phyloP scores from a whole-genome alignment of 2,113 vertebrate species.

The Rhinoderma darwinii region DNA sequence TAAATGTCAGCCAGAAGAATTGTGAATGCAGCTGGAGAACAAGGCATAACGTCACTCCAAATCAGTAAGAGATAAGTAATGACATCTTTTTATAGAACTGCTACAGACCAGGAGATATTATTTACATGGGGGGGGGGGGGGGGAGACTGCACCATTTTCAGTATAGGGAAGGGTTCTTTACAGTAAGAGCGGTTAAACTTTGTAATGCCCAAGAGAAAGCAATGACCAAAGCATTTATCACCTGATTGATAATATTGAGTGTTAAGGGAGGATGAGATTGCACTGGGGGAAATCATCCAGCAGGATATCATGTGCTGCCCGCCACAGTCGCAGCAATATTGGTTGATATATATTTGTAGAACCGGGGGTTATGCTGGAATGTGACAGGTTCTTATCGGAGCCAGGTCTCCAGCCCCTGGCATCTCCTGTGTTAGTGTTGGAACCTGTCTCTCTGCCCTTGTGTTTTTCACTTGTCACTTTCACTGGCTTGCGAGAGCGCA shows the following conservation, averaged over 20 bases:
- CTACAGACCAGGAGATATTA: no score
- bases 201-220: neutral
- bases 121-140: neutral
- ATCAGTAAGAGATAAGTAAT: no score
- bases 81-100: no score
- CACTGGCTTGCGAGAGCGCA: neutral
- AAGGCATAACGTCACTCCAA: no score
- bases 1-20: no score
- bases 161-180: neutral
- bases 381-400: neutral
- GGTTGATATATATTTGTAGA: neutral
- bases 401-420: neutral
- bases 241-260: neutral
- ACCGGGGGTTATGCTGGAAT: neutral
- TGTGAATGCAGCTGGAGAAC: no score
- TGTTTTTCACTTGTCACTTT: slow-evolving; percentile 16
- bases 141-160: neutral
- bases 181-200: neutral
- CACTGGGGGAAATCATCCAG: neutral
- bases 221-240: neutral
- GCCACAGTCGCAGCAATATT: neutral
- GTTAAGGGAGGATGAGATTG: neutral
- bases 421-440: neutral
- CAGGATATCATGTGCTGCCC: neutral
- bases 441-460: neutral